Base-by-base conservation (phyloP, 2,797 vertebrate species). In the Tenualosa thibaudeaui region DNA sequence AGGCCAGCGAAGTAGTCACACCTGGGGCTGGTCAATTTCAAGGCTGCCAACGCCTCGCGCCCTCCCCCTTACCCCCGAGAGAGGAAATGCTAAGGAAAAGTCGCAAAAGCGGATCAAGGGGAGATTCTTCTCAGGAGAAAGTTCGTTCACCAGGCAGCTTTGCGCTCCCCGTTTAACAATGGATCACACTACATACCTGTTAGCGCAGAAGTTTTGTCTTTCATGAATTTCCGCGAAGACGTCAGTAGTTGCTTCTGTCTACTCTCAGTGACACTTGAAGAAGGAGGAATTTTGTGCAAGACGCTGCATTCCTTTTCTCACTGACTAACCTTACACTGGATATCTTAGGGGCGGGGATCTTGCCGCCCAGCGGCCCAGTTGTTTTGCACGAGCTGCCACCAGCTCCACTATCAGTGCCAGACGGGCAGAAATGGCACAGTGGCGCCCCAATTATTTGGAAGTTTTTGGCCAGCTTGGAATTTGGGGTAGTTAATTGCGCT, bases 131-230 rank as follows among this genome's bases (percentile, higher is more conserved):
- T 19, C 19, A 78, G 71, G 71, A 46, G 62, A 84, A 84, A 84
- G 62, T 53, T 75, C 26, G 15, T 26, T 37, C 7, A 1, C 19
- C 15, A 24, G 81, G 17, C 37, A 13, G 15, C 15, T 71, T 37
- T 19, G 71, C 40, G 2, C 40, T 17, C 71, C 40, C 37, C 5
- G 50, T 22, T 8, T 46, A 24, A 8, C 37, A 49, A 62, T 43
- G 51, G 84, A 71, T 51, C 12, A 81, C 8, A 78, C 49, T 89
- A 95, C 95, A 95, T 90, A 96, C 95, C 94, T 10, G 94, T 93
- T 90, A 94, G 82, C 46, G 90, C 37, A 82, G 92, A 90, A 2
- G 93, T 92, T 93, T 92, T 95, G 90, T 94, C 95, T 95, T 95
- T 95, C 95, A 95, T 95, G 56, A 17, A 83, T 86, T 37, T 84